Conservation (phyloP, 2,888 invertebrate genomes). For the Rugalucina vietnamica region DNA sequence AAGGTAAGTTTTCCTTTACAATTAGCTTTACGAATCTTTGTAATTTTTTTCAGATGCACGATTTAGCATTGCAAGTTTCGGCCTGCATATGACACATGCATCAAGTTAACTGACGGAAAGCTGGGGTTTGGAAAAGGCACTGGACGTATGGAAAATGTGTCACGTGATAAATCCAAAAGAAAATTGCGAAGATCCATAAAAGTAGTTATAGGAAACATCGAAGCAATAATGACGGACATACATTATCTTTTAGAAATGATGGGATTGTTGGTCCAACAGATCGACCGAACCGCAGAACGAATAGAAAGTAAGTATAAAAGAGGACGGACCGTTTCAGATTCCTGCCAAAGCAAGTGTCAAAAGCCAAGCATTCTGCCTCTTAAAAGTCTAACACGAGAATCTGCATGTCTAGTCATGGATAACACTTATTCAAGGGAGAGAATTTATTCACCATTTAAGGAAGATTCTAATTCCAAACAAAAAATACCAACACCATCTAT, state of each 20-base stretch:
- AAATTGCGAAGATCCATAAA: not conserved
- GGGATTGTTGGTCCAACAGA: not conserved
- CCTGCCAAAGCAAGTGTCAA: conserved; percentile 48
- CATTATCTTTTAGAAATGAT: not conserved
- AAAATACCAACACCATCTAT: conserved; percentile 48
- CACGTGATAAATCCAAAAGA: not conserved
- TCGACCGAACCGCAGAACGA: not conserved
- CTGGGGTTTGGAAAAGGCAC: too few relatives aligned
- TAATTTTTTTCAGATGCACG: too few relatives aligned
- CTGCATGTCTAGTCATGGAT: not conserved
- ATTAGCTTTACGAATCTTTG: too few relatives aligned
- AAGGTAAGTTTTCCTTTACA: too few relatives aligned
- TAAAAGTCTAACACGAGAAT: not conserved
- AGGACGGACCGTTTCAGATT: not conserved
- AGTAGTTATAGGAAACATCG: not conserved
- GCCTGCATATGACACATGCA: too few relatives aligned
- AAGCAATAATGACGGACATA: not conserved
- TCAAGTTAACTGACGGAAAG: too few relatives aligned
- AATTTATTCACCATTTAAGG: not conserved
- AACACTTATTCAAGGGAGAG: not conserved
- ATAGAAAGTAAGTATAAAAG: not conserved
- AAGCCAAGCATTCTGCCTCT: not conserved
- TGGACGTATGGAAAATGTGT: not conserved
- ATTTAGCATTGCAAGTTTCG: too few relatives aligned
- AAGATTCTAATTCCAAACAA: conserved; percentile 24